Evolutionary conservation across 2,797 vertebrate species (phyloP), one percentile per base, ranked within the genome.

Genomic region (Selene dorsalis): DNA sequence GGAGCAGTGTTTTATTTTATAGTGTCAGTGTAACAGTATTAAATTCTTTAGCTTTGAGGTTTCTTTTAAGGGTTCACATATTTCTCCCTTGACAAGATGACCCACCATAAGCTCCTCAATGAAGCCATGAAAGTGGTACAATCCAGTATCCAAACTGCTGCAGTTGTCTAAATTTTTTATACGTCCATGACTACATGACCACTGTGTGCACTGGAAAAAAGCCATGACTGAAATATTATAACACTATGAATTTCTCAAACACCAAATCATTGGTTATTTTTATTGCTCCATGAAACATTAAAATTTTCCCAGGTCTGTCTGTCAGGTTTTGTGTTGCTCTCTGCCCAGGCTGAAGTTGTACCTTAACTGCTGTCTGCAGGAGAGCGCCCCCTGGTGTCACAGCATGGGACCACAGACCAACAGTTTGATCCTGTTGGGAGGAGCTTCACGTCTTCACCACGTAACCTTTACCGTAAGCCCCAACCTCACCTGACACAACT

Each of bases 391-490:
- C 79, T 84, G 75, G 82, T 3, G 73, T 52, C 66, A 26, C 2
- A 13, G 63, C 48, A 22, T 35, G 0, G 56, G 50, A 22, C 35
- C 18, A 4, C 63, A 56, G 24, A 69, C 53, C 35, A 56, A 57
- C 50, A 67, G 41, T 26, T 69, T n/a, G 5, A 72, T 62, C 14
- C 79, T 83, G 11, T 14, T 76, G 75, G 88, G 81, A 55, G 87
- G 84, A 68, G 83, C 59, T 45, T 39, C n/a, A 6, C 30, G 3
- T 67, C 68, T 60, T 56, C 66, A 69, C 47, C 72, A 68, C 81
- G 81, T 82, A 47, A 72, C 81, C 66, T 91, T 93, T 93, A 92
- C 91, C 20, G 91, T 92, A 92, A 94, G 66, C 57, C 43, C 58
- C 43, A 47, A 39, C 83, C 64, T 57, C 32, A 77, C 43, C 62